Evolutionary conservation across 2,797 vertebrate species (phyloP).

Genomic region (Nasua narica): DNA sequence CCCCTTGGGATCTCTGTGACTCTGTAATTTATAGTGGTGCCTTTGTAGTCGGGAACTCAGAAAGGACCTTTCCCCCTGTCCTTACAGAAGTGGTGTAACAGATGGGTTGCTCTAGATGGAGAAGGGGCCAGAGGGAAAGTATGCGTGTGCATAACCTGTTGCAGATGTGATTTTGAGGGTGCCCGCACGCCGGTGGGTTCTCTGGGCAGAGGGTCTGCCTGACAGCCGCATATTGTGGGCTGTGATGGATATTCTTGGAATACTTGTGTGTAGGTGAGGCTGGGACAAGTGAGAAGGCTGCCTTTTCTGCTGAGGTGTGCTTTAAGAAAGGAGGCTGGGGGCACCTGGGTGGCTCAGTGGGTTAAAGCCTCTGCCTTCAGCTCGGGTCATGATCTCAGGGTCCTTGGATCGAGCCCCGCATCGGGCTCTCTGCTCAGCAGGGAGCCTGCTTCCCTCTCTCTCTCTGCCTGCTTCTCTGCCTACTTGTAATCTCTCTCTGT

Average conservation of each 20-base stretch:
- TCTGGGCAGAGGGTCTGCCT: not conserved
- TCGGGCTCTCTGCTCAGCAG: too few species aligned
- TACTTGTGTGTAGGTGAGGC: not conserved
- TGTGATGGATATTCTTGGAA: not conserved
- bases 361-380: too few species aligned
- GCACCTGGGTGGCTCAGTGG: too few species aligned
- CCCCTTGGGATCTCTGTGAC: not conserved
- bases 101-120: not conserved
- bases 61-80: not conserved
- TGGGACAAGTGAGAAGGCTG: not conserved
- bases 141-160: not conserved
- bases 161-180: not conserved
- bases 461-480: too few species aligned
- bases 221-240: not conserved
- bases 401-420: too few species aligned
- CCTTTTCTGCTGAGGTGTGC: not conserved
- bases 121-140: not conserved
- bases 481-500: too few species aligned
- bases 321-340: not conserved
- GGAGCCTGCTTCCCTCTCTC: too few species aligned
- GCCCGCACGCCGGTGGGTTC: accelerated
- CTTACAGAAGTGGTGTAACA: not conserved
- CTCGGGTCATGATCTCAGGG: too few species aligned
- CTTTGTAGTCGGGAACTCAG: slow-evolving; percentile 25
- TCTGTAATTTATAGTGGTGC: slow-evolving; percentile 48